A percentile compares a stretch with the other conserved stretches of the same genome.
Conservation (phyloP, 2,888 invertebrate species). For the Drosophila lutescens region DNA sequence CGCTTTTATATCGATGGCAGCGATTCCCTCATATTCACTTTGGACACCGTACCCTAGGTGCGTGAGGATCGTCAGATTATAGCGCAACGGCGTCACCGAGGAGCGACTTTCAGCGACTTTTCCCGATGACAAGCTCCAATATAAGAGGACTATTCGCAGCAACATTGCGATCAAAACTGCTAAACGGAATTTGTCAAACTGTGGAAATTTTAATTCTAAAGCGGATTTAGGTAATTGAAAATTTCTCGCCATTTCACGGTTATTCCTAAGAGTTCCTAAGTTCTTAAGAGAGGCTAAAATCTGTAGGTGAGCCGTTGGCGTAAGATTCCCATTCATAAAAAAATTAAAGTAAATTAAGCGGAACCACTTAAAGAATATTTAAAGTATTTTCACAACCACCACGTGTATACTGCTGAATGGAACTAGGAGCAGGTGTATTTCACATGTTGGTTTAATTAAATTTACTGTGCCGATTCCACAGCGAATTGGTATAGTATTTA, state of each 20-base stretch:
- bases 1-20: conserved; percentile 84
- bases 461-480: background rate
- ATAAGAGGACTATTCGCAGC: background rate
- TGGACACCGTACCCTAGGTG: conserved; percentile 71
- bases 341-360: background rate
- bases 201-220: background rate
- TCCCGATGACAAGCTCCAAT: background rate
- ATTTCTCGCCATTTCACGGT: background rate
- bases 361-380: background rate
- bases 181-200: background rate
- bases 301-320: background rate
- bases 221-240: background rate
- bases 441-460: background rate
- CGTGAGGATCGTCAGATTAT: conserved; percentile 82
- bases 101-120: background rate
- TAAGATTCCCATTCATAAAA: background rate
- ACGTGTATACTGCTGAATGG: background rate
- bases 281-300: background rate
- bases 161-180: background rate
- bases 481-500: background rate
- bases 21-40: conserved; percentile 82
- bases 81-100: conserved; percentile 75
- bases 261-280: background rate
- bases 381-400: background rate
- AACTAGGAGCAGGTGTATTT: background rate